Evolutionary conservation across 1,140 invertebrate genomes (phyloP).

Genomic region (Sipha flava): DNA sequence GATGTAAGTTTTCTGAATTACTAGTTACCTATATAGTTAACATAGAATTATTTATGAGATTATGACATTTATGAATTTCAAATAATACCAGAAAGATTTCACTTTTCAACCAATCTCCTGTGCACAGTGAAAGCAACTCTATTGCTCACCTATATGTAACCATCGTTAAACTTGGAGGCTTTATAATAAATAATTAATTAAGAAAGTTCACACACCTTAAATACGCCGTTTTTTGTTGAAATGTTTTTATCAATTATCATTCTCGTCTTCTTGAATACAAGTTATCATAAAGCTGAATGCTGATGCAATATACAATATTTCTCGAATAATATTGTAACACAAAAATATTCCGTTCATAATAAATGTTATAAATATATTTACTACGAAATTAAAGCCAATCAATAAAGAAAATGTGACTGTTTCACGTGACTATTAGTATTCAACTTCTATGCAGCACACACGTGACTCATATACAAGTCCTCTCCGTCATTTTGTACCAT

Average conservation of each 20-base stretch:
- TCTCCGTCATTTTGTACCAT: not conserved
- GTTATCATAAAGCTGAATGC: not conserved
- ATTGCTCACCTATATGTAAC: not conserved
- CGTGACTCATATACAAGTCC: not conserved
- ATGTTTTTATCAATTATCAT: not conserved
- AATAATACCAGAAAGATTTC: not conserved
- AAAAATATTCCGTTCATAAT: too few species aligned
- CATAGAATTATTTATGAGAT: too few species aligned
- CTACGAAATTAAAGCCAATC: not conserved
- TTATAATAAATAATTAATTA: not conserved
- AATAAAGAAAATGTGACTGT: not conserved
- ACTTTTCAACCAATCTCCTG: not conserved
- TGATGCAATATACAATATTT: too few species aligned
- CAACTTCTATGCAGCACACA: not conserved
- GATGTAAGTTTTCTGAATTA: not conserved
- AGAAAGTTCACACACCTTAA: not conserved
- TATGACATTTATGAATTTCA: not conserved
- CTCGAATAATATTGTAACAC: too few species aligned
- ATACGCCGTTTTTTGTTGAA: not conserved
- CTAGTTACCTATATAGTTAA: not conserved
- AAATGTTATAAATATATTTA: too few species aligned
- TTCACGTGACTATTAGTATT: not conserved
- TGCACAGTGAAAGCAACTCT: not conserved
- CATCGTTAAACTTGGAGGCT: not conserved
- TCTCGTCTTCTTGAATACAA: not conserved